Conservation (phyloP, 2,888 invertebrate genomes). For the Megastigmus dorsalis region DNA sequence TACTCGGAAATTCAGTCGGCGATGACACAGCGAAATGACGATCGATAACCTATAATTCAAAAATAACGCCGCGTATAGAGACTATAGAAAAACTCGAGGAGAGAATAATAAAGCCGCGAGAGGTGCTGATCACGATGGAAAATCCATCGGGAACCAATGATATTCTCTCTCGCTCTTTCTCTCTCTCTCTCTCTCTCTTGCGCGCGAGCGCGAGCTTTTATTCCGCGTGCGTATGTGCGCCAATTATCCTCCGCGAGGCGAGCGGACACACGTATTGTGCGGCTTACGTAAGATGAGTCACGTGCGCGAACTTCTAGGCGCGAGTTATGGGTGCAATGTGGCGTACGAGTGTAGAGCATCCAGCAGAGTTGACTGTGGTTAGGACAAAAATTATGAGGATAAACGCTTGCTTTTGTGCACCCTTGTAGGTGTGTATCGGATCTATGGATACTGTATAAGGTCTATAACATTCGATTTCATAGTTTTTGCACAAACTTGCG, state of each 20-base stretch:
- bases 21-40: neutral
- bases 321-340: constrained; percentile 8
- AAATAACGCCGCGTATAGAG: constrained; percentile 45
- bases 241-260: constrained; percentile 9
- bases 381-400: no score
- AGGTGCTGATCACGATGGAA: constrained; percentile 61
- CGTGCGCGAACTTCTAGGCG: constrained; percentile 1
- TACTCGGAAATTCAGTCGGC: neutral
- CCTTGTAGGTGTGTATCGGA: no score
- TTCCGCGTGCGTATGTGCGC: neutral
- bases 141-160: constrained; percentile 17
- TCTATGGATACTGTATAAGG: no score
- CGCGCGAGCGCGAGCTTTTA: no score
- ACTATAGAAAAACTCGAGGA: neutral
- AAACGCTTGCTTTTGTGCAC: no score
- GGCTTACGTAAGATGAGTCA: constrained; percentile 31
- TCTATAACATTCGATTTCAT: no score
- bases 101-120: constrained; percentile 31
- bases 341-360: no score
- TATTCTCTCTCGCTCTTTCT: neutral
- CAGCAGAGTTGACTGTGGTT: no score
- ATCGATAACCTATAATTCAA: constrained; percentile 11
- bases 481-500: no score
- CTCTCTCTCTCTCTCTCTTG: neutral
- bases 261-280: neutral